Conservation (phyloP, 2,888 invertebrate species). For the Pollenia amentaria region DNA sequence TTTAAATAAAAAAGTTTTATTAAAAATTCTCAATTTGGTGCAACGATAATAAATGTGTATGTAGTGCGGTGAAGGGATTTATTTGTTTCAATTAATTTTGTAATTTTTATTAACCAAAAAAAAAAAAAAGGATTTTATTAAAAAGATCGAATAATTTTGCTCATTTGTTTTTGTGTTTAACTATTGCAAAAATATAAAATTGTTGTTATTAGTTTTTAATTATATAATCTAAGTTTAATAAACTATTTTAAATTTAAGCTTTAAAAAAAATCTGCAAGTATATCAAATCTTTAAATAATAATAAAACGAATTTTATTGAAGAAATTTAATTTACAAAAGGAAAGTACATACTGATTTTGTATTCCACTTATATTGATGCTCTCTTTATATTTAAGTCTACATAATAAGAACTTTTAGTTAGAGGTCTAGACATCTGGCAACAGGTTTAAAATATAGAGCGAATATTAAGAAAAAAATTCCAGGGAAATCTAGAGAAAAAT, state of each 20-base stretch:
- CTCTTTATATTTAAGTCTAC: no score
- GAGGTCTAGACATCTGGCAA: no score
- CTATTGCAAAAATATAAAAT: slow-evolving; percentile 3
- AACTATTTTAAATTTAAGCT: slow-evolving; percentile 11
- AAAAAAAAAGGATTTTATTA: neutral
- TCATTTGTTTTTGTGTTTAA: neutral
- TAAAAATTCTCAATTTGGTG: slow-evolving; percentile 70
- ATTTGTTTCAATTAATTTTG: slow-evolving; percentile 35
- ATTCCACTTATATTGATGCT: neutral
- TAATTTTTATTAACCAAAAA: neutral
- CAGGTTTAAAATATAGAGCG: no score
- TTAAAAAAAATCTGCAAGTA: slow-evolving; percentile 8
- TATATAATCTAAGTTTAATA: neutral
- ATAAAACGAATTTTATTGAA: slow-evolving; percentile 31
- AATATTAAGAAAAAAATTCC: no score
- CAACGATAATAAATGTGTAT: slow-evolving; percentile 67
- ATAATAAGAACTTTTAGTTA: no score
- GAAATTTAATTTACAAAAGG: slow-evolving; percentile 29
- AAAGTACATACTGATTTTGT: neutral
- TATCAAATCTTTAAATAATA: neutral
- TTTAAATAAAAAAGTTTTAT: neutral
- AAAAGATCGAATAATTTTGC: slow-evolving; percentile 4
- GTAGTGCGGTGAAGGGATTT: slow-evolving; percentile 60
- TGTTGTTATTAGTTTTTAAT: slow-evolving; percentile 51
- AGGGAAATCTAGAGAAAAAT: no score